Evolutionary conservation across 35 echinoderm and acorn worm genomes (phyloP).

Genomic region (Ophiothrix spiculata): DNA sequence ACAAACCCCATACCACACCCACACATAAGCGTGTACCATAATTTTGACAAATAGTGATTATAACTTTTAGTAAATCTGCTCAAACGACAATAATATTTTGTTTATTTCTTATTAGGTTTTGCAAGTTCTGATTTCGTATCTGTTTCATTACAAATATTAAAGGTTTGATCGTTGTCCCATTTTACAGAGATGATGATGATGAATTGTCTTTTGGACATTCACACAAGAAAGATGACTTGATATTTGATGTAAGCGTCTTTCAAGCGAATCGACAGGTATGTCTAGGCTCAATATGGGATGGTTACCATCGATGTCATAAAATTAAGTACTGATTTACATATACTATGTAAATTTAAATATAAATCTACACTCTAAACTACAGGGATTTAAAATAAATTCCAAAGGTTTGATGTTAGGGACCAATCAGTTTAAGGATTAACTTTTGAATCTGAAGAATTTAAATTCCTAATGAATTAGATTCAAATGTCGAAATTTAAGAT

Average conservation of each 20-base stretch:
- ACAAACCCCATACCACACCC: no score
- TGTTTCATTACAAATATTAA: no score
- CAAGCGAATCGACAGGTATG: constrained; percentile 62
- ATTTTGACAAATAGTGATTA: no score
- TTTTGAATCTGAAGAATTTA: no score
- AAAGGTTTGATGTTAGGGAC: neutral
- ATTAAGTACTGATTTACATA: neutral
- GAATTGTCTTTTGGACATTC: constrained; percentile 47
- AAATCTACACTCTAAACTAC: neutral
- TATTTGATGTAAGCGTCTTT: constrained; percentile 72
- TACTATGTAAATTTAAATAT: neutral
- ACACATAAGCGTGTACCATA: no score
- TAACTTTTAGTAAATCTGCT: no score
- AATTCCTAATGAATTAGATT: no score
- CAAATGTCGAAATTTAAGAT: neutral
- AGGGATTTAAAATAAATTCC: neutral
- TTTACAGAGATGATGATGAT: constrained; percentile 8
- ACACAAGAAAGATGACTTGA: constrained; percentile 35
- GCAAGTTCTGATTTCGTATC: no score
- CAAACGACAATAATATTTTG: no score
- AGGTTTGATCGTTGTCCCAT: no score
- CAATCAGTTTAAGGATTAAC: no score
- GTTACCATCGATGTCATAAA: neutral
- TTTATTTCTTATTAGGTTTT: no score
- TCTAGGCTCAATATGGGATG: neutral